Percentiles rank a stretch among this genome's conserved stretches.
These are phyloP conservation scores for Isaurus tuberculatus DNA, from an alignment of 92 coral and sea anemone species.

Conservation along the genomic window DNA sequence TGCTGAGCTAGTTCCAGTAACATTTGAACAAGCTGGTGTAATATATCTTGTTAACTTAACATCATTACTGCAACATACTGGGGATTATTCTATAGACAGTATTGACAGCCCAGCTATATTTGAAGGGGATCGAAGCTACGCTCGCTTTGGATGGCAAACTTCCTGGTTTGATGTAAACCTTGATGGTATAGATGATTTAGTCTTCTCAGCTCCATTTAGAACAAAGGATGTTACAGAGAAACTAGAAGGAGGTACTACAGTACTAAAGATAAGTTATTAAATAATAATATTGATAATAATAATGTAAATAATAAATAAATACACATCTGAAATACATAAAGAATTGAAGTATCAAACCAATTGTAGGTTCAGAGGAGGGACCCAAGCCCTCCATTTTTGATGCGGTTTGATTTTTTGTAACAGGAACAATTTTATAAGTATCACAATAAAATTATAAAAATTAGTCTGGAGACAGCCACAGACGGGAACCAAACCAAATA, in stretches of 20 bases:
- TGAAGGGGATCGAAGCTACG: constrained; percentile 96
- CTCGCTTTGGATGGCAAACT: constrained; percentile 87
- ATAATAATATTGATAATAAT: no score
- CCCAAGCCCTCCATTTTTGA: no score
- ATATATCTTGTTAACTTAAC: constrained; percentile 74
- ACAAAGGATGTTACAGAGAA: constrained; percentile 85
- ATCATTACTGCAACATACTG: constrained; percentile 57
- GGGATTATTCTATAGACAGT: constrained; percentile 49
- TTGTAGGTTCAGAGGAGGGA: no score
- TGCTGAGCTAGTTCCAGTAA: constrained; percentile 49
- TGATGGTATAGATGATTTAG: constrained; percentile 83
- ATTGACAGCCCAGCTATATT: constrained; percentile 63
- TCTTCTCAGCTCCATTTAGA: constrained; percentile 90
- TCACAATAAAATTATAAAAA: no score
- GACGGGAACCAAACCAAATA: no score
- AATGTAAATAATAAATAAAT: no score
- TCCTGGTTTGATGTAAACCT: constrained; percentile 77
- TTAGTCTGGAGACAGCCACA: no score
- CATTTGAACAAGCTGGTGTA: constrained; percentile 89
- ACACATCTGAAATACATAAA: no score
- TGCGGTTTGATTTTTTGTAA: no score
- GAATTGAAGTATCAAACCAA: no score
- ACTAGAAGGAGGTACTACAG: constrained; percentile 71
- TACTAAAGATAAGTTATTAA: no score
- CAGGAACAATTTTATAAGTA: no score